Conservation (phyloP, 2,797 vertebrate species). For the Xiphorhynchus erythropygius region DNA sequence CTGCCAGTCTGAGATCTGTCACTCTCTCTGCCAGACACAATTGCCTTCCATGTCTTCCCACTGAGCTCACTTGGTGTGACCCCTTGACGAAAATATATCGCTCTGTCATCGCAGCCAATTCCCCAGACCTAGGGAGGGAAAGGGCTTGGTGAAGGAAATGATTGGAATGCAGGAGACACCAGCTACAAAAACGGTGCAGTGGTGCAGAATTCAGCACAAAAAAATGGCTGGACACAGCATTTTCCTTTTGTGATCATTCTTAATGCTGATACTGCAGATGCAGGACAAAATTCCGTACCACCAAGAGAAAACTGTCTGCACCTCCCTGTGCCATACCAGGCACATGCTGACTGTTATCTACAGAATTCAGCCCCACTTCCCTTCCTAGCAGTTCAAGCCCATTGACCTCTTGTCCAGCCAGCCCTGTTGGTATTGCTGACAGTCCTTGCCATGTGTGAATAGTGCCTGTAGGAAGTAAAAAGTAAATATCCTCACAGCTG, state of each 20-base stretch:
- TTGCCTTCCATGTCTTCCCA: constrained; percentile 92
- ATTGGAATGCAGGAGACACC: background rate
- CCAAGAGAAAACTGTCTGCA: background rate
- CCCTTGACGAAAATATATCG: constrained; percentile 90
- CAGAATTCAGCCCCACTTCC: background rate
- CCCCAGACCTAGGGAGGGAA: constrained; percentile 86
- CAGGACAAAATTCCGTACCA: background rate
- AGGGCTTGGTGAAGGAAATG: background rate
- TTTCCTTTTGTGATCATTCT: background rate
- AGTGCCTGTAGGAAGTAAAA: background rate
- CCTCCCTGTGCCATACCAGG: background rate
- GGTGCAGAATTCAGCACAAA: background rate
- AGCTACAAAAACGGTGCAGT: background rate
- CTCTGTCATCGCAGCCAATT: constrained; percentile 86
- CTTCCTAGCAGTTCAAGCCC: background rate
- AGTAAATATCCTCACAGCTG: background rate
- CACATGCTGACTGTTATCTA: background rate
- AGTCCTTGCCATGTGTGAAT: rapidly evolving
- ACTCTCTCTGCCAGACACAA: constrained; percentile 81
- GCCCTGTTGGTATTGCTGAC: background rate
- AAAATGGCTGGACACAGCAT: background rate
- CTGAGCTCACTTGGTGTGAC: constrained; percentile 92
- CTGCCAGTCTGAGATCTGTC: constrained; percentile 89
- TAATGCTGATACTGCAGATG: background rate
- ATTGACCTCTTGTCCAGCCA: background rate